A percentile compares a stretch with the other conserved stretches of the same genome.
phyloP scores from a whole-genome alignment of 2,113 vertebrate genomes.

The Ictalurus punctatus region DNA sequence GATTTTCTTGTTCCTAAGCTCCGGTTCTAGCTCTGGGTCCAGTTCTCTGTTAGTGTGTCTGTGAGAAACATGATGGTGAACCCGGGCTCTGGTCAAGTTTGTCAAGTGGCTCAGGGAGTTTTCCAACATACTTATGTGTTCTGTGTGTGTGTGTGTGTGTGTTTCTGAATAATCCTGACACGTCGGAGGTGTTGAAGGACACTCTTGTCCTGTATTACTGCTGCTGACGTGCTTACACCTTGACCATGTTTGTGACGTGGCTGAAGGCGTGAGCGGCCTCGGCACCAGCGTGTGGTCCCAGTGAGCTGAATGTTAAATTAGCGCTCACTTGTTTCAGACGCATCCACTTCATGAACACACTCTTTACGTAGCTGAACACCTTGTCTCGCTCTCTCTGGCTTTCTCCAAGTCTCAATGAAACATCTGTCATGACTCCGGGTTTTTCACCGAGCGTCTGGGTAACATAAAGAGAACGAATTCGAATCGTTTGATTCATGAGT shows the following conservation, averaged over 20 bases:
- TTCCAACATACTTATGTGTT: neutral
- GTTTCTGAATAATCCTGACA: neutral
- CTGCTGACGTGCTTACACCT: neutral
- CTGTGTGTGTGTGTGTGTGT: neutral
- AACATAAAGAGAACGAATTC: neutral
- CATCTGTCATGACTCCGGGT: neutral
- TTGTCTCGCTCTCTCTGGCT: conserved; percentile 6
- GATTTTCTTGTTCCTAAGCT: neutral
- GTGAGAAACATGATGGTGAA: neutral
- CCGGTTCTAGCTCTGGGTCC: neutral
- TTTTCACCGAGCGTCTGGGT: neutral
- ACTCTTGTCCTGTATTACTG: neutral
- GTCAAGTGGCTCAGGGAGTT: neutral
- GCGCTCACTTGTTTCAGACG: neutral
- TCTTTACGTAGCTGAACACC: conserved; percentile 33
- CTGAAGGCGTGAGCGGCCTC: neutral
- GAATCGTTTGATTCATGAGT: neutral
- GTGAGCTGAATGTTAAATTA: conserved; percentile 8
- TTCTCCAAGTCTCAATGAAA: neutral
- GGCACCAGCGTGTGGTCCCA: neutral
- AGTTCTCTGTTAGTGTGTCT: neutral
- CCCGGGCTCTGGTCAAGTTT: neutral
- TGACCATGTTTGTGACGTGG: neutral
- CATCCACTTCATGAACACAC: neutral
- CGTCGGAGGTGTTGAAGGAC: neutral